phyloP scores from a whole-genome alignment of 2,888 invertebrate genomes.

The Spialia ferax region DNA sequence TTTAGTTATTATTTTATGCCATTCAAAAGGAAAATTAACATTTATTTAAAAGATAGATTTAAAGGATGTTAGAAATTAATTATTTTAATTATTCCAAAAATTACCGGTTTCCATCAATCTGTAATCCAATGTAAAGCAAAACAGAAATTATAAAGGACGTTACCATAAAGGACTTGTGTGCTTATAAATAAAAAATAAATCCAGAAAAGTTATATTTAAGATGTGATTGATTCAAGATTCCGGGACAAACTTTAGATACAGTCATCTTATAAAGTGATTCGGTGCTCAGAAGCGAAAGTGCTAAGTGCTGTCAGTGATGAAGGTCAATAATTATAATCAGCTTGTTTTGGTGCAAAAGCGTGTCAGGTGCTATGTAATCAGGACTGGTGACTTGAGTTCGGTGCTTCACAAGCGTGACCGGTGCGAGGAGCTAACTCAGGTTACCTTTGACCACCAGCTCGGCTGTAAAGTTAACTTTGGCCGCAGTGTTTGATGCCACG shows the following conservation, averaged over 20 bases:
- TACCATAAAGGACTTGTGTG: conserved; percentile 11
- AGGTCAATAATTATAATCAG: conserved; percentile 34
- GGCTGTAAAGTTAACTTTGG: conserved; percentile 91
- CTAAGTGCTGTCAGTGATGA: conserved; percentile 19
- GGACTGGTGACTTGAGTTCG: conserved; percentile 23
- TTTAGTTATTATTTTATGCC: not conserved
- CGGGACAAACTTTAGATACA: not conserved
- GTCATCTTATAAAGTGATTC: not conserved
- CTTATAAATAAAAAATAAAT: conserved; percentile 7
- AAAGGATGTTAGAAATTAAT: not conserved
- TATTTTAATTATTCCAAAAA: conserved; percentile 42
- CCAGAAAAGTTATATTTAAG: not conserved
- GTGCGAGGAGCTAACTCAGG: conserved; percentile 44
- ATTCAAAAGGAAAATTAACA: not conserved
- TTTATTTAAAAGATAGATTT: too few relatives aligned
- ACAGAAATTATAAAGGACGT: conserved; percentile 59
- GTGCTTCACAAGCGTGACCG: conserved; percentile 52
- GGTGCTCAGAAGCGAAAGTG: conserved; percentile 40
- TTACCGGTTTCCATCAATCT: conserved; percentile 79
- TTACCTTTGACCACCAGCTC: conserved; percentile 92
- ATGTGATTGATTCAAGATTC: not conserved
- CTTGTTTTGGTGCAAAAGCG: conserved; percentile 43
- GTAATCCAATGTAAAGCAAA: conserved; percentile 81
- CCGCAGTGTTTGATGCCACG: conserved; percentile 91
- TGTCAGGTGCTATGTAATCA: conserved; percentile 44